These are phyloP conservation scores for Caenorhabditis virilis DNA, from an alignment of 2,888 invertebrate species.

Conservation along the genomic window DNA sequence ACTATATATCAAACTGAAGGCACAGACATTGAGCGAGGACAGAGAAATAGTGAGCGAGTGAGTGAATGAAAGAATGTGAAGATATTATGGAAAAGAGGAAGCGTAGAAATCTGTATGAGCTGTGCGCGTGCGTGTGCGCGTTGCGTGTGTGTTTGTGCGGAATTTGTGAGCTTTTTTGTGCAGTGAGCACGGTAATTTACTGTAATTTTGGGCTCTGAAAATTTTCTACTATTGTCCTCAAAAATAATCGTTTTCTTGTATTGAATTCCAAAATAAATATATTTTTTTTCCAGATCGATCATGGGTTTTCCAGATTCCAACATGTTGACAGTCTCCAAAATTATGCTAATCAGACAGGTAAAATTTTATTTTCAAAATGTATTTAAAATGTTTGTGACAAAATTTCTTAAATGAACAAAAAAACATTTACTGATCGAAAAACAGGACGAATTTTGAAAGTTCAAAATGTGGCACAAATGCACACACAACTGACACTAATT, in stretches of 20 bases:
- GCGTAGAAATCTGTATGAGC: slow-evolving; percentile 12
- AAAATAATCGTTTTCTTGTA: not conserved
- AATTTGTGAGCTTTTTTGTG: not conserved
- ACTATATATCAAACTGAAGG: slow-evolving; percentile 3
- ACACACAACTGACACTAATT: too few species aligned
- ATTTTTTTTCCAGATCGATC: slow-evolving; percentile 37
- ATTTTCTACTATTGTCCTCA: not conserved
- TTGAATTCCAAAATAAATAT: not conserved
- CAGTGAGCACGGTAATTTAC: not conserved
- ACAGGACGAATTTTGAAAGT: too few species aligned
- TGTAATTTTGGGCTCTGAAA: not conserved
- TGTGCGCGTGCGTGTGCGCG: slow-evolving; percentile 26
- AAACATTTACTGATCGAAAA: too few species aligned
- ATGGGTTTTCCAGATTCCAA: slow-evolving; percentile 38
- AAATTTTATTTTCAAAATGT: too few species aligned
- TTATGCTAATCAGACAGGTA: too few species aligned
- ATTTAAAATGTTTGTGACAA: too few species aligned
- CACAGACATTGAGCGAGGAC: slow-evolving; percentile 20
- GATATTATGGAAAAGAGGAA: too few species aligned
- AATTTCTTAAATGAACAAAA: too few species aligned
- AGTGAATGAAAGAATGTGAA: too few species aligned
- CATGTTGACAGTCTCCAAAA: slow-evolving; percentile 25
- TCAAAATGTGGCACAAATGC: too few species aligned
- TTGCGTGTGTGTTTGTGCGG: slow-evolving; percentile 24
- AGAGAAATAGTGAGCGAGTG: slow-evolving; percentile 31